Evolutionary conservation across 2,888 invertebrate genomes (phyloP).

Genomic region (Thalpophila matura): DNA sequence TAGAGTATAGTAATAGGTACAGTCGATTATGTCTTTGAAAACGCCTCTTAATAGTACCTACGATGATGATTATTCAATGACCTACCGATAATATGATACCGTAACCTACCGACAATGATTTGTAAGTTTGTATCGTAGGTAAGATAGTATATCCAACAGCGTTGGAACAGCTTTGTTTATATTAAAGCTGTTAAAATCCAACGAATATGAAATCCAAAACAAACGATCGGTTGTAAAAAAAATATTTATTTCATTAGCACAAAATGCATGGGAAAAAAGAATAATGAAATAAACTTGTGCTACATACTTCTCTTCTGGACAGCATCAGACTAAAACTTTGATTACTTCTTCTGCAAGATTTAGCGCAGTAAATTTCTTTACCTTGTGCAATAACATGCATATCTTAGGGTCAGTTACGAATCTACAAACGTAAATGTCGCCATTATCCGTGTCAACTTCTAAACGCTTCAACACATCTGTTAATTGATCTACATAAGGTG

Average conservation of each 20-base stretch:
- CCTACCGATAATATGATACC: too few relatives aligned
- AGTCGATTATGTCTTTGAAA: too few relatives aligned
- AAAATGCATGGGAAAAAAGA: conserved; percentile 13
- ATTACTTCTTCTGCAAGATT: conserved; percentile 75
- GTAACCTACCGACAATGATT: too few relatives aligned
- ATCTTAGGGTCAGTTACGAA: conserved; percentile 78
- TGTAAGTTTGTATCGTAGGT: too few relatives aligned
- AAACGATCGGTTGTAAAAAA: neutral
- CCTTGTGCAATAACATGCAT: conserved; percentile 80
- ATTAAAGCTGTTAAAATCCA: too few relatives aligned
- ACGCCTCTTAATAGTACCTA: too few relatives aligned
- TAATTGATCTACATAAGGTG: conserved; percentile 76
- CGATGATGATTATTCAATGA: too few relatives aligned
- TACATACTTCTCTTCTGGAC: neutral
- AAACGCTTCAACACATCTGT: conserved; percentile 72
- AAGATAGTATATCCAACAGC: too few relatives aligned
- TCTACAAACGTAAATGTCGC: conserved; percentile 82
- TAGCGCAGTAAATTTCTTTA: conserved; percentile 81
- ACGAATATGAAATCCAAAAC: too few relatives aligned
- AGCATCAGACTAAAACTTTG: conserved; percentile 64
- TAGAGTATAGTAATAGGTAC: too few relatives aligned
- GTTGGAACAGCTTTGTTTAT: too few relatives aligned
- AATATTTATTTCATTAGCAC: conserved; percentile 12
- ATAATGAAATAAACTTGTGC: conserved; percentile 20
- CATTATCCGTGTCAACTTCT: conserved; percentile 80